A percentile compares a stretch with the other conserved stretches of the same genome.
Conservation (phyloP, 2,797 vertebrate genomes). For the Oophaga sylvatica region DNA sequence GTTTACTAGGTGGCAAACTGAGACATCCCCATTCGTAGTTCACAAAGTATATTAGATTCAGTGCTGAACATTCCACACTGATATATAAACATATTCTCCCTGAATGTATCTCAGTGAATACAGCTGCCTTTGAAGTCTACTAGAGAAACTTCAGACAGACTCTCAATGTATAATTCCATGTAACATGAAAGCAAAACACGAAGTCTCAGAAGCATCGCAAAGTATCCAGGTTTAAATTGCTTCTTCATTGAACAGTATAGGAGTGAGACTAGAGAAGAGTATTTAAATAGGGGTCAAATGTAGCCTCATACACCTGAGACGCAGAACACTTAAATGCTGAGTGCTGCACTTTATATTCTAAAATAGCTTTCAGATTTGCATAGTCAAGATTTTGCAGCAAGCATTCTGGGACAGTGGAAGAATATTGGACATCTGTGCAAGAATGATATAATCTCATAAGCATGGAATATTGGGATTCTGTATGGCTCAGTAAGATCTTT, state of each 20-base stretch:
- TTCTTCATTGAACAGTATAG: not conserved
- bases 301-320: not conserved
- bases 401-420: not conserved
- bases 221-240: not conserved
- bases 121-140: slow-evolving; percentile 11
- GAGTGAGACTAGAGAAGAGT: not conserved
- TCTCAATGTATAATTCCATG: slow-evolving; percentile 18
- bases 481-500: not conserved
- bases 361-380: not conserved
- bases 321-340: not conserved
- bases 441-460: not conserved
- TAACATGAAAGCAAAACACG: not conserved
- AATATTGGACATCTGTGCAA: not conserved
- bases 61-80: not conserved
- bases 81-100: not conserved
- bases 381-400: not conserved
- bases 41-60: not conserved
- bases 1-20: not conserved
- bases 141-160: not conserved
- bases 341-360: slow-evolving; percentile 1
- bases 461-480: not conserved
- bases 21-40: not conserved
- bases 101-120: not conserved
- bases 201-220: not conserved
- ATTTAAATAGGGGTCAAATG: slow-evolving; percentile 24